These are phyloP conservation scores for Megathymus violae DNA, from an alignment of 1,140 invertebrate species.

Conservation along the genomic window DNA sequence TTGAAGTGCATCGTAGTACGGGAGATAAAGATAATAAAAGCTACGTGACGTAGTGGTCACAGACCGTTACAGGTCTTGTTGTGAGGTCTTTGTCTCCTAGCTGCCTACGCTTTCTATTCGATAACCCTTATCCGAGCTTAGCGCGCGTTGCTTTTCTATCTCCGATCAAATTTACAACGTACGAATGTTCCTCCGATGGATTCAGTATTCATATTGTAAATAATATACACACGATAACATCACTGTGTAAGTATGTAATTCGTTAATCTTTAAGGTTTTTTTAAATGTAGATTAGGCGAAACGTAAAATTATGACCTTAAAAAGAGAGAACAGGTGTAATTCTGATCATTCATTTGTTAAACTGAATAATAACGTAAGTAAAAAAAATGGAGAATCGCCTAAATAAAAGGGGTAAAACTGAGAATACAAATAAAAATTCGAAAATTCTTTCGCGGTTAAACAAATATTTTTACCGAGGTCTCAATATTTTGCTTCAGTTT, in stretches of 20 bases:
- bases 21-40: slow-evolving; percentile 58
- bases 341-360: slow-evolving; percentile 35
- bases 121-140: slow-evolving; percentile 46
- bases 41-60: slow-evolving; percentile 32
- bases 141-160: slow-evolving; percentile 55
- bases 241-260: no score
- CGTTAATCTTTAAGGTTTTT: slow-evolving; percentile 26
- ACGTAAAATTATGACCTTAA: slow-evolving; percentile 16
- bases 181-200: slow-evolving; percentile 51
- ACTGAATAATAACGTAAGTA: slow-evolving; percentile 35
- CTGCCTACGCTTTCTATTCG: slow-evolving; percentile 54
- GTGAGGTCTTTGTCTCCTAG: slow-evolving; percentile 58
- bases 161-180: slow-evolving; percentile 69
- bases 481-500: slow-evolving; percentile 28
- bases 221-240: no score
- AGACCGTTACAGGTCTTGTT: no score
- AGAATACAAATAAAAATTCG: slow-evolving; percentile 8
- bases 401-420: slow-evolving; percentile 23
- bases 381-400: slow-evolving; percentile 33
- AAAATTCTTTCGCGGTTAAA: slow-evolving; percentile 22
- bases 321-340: slow-evolving; percentile 20
- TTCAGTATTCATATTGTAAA: slow-evolving; percentile 54
- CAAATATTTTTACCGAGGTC: slow-evolving; percentile 17
- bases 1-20: slow-evolving; percentile 61
- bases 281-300: slow-evolving; percentile 18